A percentile compares a stretch with the other conserved stretches of the same genome.
These are phyloP conservation scores for Ceyx cyanopectus DNA, from an alignment of 2,113 vertebrate species.

Conservation along the genomic window DNA sequence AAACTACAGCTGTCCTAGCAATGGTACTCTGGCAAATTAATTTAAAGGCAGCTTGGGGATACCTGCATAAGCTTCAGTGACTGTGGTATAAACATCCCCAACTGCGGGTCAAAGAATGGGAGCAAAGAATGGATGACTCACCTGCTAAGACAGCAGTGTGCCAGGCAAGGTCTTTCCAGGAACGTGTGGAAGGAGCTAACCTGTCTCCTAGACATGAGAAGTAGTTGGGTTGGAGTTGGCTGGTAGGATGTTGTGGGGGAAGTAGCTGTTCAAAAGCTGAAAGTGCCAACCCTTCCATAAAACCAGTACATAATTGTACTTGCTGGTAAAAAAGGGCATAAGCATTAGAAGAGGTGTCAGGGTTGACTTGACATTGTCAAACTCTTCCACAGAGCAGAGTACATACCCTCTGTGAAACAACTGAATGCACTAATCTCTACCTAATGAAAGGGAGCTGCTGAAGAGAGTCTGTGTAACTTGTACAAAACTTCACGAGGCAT, in stretches of 20 bases:
- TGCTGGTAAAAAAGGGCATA: neutral
- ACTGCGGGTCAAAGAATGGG: neutral
- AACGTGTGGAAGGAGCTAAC: constrained; percentile 1
- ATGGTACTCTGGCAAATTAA: constrained; percentile 10
- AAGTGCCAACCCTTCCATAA: neutral
- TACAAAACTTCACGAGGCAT: neutral
- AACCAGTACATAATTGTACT: neutral
- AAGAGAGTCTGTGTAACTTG: neutral
- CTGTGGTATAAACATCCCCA: constrained; percentile 20
- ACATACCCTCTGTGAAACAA: neutral
- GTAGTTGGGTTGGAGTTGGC: neutral
- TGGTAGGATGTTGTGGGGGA: neutral
- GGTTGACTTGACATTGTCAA: neutral
- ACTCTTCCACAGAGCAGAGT: neutral
- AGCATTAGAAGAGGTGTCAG: neutral
- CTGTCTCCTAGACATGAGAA: neutral
- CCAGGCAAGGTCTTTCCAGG: constrained; percentile 58
- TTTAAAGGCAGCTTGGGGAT: constrained; percentile 48
- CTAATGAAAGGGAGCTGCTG: neutral
- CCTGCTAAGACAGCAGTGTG: neutral
- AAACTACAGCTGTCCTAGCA: neutral
- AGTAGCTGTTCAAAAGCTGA: neutral
- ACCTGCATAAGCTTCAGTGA: neutral
- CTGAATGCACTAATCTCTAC: neutral
- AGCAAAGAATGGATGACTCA: constrained; percentile 19